A percentile compares a stretch with the other conserved stretches of the same genome.
Evolutionary conservation across 2,113 vertebrate genomes (phyloP).

Genomic region (Tricholaema leucomelas): DNA sequence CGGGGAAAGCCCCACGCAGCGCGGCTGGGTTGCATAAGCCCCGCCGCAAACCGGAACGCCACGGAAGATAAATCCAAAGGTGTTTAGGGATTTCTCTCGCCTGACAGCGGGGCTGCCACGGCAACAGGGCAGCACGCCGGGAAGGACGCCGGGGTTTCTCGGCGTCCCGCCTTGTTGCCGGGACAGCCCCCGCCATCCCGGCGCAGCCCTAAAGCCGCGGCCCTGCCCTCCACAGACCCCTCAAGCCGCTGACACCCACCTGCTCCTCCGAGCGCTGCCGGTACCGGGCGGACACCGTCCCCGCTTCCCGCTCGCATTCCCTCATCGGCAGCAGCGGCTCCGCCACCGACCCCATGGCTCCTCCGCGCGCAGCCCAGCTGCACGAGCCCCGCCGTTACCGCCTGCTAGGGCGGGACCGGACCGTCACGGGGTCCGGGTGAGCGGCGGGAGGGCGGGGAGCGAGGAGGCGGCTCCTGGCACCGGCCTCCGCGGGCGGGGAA

Average conservation of each 20-base stretch:
- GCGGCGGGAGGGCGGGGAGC: not conserved
- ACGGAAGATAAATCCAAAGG: not conserved
- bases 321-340: not conserved
- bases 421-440: not conserved
- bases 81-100: not conserved
- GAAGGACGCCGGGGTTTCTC: too few relatives aligned
- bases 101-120: too few relatives aligned
- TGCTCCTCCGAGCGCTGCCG: not conserved
- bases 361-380: not conserved
- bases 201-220: not conserved
- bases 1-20: not conserved
- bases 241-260: not conserved
- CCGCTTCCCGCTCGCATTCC: slow-evolving; percentile 20
- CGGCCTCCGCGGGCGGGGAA: not conserved
- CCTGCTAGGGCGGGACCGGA: not conserved
- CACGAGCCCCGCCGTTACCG: not conserved
- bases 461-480: not conserved
- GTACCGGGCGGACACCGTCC: not conserved
- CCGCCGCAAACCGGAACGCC: not conserved
- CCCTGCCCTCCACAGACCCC: not conserved
- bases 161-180: too few relatives aligned
- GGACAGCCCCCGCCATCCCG: not conserved
- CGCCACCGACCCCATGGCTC: slow-evolving; percentile 60
- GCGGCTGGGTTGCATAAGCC: slow-evolving; percentile 19
- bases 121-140: too few relatives aligned